A percentile compares a stretch with the other conserved stretches of the same genome.
Conservation (phyloP, 2,888 invertebrate species). For the Papilio demoleus region DNA sequence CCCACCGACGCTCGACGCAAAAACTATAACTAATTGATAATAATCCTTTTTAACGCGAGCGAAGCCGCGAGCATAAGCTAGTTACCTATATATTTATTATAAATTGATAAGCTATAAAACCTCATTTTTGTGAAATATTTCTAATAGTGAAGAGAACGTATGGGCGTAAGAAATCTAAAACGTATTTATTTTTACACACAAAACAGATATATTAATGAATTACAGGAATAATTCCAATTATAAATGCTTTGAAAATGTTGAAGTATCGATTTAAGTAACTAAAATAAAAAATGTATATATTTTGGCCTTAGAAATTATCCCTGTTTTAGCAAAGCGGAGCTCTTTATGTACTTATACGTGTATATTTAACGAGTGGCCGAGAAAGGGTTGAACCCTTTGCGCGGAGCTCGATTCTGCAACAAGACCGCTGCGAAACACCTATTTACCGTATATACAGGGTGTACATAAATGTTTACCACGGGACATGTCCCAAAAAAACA, state of each 20-base stretch:
- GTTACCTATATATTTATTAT: too few relatives aligned
- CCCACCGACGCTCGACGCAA: too few relatives aligned
- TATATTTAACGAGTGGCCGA: slow-evolving; percentile 40
- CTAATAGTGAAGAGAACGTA: too few relatives aligned
- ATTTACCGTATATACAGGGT: slow-evolving; percentile 50
- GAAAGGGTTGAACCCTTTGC: slow-evolving; percentile 70
- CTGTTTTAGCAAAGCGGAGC: slow-evolving; percentile 32
- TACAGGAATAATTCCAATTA: not conserved
- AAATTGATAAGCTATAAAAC: too few relatives aligned
- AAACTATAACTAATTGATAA: too few relatives aligned
- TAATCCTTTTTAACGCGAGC: too few relatives aligned
- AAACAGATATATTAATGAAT: too few relatives aligned
- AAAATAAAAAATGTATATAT: not conserved
- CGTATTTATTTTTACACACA: too few relatives aligned
- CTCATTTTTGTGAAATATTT: too few relatives aligned
- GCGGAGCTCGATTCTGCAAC: slow-evolving; percentile 69
- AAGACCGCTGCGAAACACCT: slow-evolving; percentile 57
- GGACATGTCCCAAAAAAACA: slow-evolving; percentile 25
- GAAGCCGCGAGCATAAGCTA: too few relatives aligned
- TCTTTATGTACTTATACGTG: slow-evolving; percentile 36
- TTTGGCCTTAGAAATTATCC: slow-evolving; percentile 3
- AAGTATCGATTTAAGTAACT: not conserved
- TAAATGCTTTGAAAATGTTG: not conserved
- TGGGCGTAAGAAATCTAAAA: too few relatives aligned
- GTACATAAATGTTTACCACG: not conserved